Percentiles rank a stretch among this genome's conserved stretches.
phyloP scores from a whole-genome alignment of 2,797 vertebrate species.

The Parauchenoglanis ngamensis region DNA sequence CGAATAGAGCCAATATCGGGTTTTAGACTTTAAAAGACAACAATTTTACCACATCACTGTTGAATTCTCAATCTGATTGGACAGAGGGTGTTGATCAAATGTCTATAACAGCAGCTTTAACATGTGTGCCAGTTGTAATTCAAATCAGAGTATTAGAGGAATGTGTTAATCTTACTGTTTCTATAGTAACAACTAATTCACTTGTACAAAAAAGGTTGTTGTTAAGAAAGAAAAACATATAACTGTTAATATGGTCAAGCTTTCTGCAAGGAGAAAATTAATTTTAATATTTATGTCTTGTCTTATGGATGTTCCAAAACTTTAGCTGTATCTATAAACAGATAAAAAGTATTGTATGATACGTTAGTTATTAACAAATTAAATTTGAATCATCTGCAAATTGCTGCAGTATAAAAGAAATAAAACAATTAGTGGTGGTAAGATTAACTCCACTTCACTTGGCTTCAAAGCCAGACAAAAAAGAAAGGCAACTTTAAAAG shows the following conservation, averaged over 20 bases:
- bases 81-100: neutral
- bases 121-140: neutral
- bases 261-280: neutral
- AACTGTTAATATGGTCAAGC: neutral
- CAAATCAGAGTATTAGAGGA: neutral
- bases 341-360: neutral
- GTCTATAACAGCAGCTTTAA: neutral
- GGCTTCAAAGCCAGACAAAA: neutral
- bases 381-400: neutral
- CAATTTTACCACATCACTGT: neutral
- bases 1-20: neutral
- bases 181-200: neutral
- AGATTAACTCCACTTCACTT: neutral
- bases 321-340: neutral
- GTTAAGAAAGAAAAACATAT: neutral
- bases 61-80: neutral
- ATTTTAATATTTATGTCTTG: neutral
- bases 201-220: neutral
- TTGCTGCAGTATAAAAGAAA: neutral
- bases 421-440: neutral
- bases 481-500: neutral
- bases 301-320: neutral
- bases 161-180: neutral
- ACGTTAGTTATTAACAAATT: neutral
- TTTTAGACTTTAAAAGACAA: neutral